Evolutionary conservation across 2,113 vertebrate species (phyloP), one percentile per base, ranked within the genome.

Genomic region (Poeciliopsis retropinna): DNA sequence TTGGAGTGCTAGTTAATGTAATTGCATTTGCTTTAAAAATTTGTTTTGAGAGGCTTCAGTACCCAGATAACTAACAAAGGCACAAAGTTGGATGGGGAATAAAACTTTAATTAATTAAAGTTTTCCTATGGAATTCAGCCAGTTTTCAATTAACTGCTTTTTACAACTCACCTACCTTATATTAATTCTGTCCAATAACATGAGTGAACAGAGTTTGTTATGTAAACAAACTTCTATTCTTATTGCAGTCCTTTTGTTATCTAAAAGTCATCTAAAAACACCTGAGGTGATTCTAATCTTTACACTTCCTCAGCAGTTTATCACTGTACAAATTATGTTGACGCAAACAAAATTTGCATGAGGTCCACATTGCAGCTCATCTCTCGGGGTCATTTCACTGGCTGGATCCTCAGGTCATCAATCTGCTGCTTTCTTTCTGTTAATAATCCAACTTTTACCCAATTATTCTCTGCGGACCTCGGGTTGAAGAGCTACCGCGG

Each of bases 391-490:
- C 6, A 15, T 31, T 2, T 75, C 44, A 32, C 2, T 17, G 47
- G 47, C 64, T 27, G 64, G n/a, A 64, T 65, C 68, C 17, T n/a
- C 66, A 60, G 44, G n/a, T 57, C 66, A 72, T 27, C 14, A 57
- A 75, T 77, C 67, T 62, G 32, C 41, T 62, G 31, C 32, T 72
- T 15, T 47, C 32, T 64, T 47, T 78, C 47, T 63, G 60, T 78
- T 73, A 70, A 75, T 76, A 69, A 41, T 25, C 41, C 31, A 1
- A 76, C 63, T 73, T 87, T 80, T 67, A 57, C 61, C 74, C 51
- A 67, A 64, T 76, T 73, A 74, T 74, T 84, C 63, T 61, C 64
- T 34, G 25, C 19, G 73, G 82, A 84, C 62, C 60, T 31, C 71
- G 17, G 76, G 79, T 65, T 13, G 61, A 68, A 22, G 51, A 41